Percentiles rank a stretch among this genome's conserved stretches.
Conservation (phyloP, 1,140 invertebrate species). For the Kradibia gibbosae region DNA sequence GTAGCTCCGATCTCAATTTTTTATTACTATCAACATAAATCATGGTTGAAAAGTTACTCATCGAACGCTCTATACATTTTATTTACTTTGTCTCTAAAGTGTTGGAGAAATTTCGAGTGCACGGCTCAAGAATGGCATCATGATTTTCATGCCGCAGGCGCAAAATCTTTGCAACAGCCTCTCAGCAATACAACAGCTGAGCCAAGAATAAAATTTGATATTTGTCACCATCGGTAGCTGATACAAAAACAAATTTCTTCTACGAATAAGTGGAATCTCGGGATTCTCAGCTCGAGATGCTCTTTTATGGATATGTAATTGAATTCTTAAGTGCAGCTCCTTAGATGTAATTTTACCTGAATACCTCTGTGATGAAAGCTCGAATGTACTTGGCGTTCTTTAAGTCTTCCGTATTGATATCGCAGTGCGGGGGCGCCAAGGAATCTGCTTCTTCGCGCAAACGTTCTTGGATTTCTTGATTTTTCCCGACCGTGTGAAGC, state of each 20-base stretch:
- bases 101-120: too few relatives aligned
- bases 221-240: too few relatives aligned
- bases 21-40: background rate
- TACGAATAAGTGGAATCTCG: too few relatives aligned
- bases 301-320: background rate
- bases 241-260: too few relatives aligned
- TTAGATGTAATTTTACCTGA: slow-evolving; percentile 70
- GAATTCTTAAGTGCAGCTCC: background rate
- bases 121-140: too few relatives aligned
- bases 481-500: slow-evolving; percentile 82
- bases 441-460: slow-evolving; percentile 83
- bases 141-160: too few relatives aligned
- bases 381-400: slow-evolving; percentile 82
- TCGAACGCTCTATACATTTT: too few relatives aligned
- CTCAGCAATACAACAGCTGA: too few relatives aligned
- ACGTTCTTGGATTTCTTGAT: slow-evolving; percentile 80
- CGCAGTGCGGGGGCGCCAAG: slow-evolving; percentile 74
- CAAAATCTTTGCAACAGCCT: too few relatives aligned
- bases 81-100: too few relatives aligned
- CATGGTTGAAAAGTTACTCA: background rate
- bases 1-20: background rate
- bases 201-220: too few relatives aligned
- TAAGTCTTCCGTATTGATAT: slow-evolving; percentile 77
- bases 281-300: too few relatives aligned
- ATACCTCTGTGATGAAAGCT: slow-evolving; percentile 90